Base-by-base conservation (phyloP, 2,113 vertebrate species). In the Progne subis region DNA sequence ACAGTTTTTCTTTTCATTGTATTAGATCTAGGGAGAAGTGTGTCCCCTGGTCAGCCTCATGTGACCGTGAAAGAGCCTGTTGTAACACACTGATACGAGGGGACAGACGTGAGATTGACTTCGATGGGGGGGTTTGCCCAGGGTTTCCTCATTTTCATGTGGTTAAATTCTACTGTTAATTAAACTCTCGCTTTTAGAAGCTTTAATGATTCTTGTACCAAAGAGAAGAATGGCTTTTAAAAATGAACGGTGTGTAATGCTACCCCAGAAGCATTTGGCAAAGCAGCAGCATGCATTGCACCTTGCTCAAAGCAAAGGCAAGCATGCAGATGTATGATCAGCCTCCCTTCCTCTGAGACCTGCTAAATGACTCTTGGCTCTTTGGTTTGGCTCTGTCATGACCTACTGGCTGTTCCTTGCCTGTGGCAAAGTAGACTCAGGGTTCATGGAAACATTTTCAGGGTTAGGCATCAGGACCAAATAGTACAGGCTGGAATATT, bases 1-100 rank as follows among this genome's bases (percentile, higher is more conserved):
- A 90, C 95, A 95, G 87, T 95, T 96, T 94, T 95, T 97, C 93
- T 93, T 95, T 95, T 96, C 94, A 94, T 95, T 96, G 90, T 96
- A 84, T 93, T 94, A 76, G 86, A 68, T 87, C 44, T 91, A 52
- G 90, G 87, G 91, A 95, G 90, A 94, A 91, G 91, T 95, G 91
- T 95, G 91, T 95, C 85, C 89, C 87, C 91, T 90, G 88, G 87
- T 87, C 94, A 96, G 91, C 87, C 86, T 96, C 95, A 95, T 94
- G 94, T 95, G 92, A 95, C 90, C 0, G 4, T 97, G 95, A 97
- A 97, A 96, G 94, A 69, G 85, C 85, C 75, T 84, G 88, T 92
- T 97, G 95, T 97, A 94, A 94, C 82, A 76, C 83, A 60, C n/a
- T 97, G 90, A 90, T 83, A 93, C 2, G 0, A 78, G 46, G 67